Evolutionary conservation across 2,888 invertebrate genomes (phyloP), one percentile per base, ranked within the genome.

Genomic region (Chalcis sispes): DNA sequence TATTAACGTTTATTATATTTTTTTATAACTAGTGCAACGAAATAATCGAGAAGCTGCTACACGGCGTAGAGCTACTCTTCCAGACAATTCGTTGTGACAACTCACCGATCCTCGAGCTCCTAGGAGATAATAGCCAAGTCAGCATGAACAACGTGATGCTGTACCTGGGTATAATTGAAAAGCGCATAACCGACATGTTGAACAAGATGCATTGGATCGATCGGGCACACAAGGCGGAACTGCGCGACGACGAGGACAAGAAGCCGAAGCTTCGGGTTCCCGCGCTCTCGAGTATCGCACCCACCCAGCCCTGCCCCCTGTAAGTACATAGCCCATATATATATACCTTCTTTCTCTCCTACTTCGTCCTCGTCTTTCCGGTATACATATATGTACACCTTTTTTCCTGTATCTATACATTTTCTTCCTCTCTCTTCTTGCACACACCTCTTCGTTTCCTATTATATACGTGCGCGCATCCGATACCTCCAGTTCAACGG

Each of bases 111-210:
- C 89, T 95, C 25, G 92, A 92, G 82, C 90, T 95, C 13, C 88
- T 96, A 3, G 95, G 95, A 56, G 91, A 93, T 25, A 92, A 94
- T 71, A 91, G 93, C n/a, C 91, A 91, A 23, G 93, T 96, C 50
- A 94, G 93, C 72, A 90, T 91, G 66, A 92, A 93, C 82, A 97
- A 96, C 89, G 95, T 95, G 0, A 92, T 95, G 75, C 91, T 96
- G 15, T 96, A 95, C 86, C 91, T 97, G 82, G 94, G 95, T 80
- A 93, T 96, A 52, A 92, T 97, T 79, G 96, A 96, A 85, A 93
- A 94, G 85, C 92, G 93, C 72, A 92, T 94, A 18, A 91, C 91
- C 40, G 93, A 94, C 81, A 91, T 94, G 78, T 90, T 95, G 62
- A 90, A 90, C 80, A 89, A 91, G 66, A 91, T 90, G n/a, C 89